Evolutionary conservation across 1,140 invertebrate species (phyloP), one percentile per base, ranked within the genome.

Genomic region (Pteromalus puparum): DNA sequence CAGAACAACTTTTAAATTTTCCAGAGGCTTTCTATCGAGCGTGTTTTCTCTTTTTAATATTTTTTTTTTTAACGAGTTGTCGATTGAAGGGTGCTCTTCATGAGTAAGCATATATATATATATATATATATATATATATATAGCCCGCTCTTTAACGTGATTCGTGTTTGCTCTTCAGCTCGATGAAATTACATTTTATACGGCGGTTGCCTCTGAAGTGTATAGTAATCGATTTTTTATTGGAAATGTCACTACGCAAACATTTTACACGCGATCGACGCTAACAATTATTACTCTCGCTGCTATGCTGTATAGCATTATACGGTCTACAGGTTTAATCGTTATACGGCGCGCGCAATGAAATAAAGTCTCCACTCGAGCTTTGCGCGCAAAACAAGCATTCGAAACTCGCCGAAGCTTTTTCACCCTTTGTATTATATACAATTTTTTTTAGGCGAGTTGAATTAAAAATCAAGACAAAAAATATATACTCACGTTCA

Each of bases 401-500:
- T 7, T 42, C 38, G 38, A 42, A 42, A 7, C 38, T 9, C 5
- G 7, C 38, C 38, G 7, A 42, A 42, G 38, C 38, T 42, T 42
- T 42, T 42, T 42, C 4, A 5, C 30, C 30, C 30, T 34, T 5
- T 5, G 30, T 34, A 34, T 34, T 34, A 34, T 6, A 34, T 34
- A 34, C 30, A 34, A n/a, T n/a, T n/a, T n/a, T n/a, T n/a, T n/a
- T n/a, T n/a, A n/a, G 0, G 30, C 30, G 30, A 34, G n/a, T 34
- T 1, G 10, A 9, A 9, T 42, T 42, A 1, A 0, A 61, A 61
- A 61, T 21, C 5, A 61, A 21, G 18, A 61, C 53, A n/a, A 24
- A 28, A 74, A 38, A 28, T 15, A 26, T 26, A 67, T 82, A 82
- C 81, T 82, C 72, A 82, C 81, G n/a, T 82, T 75, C 81, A 82